A percentile compares a stretch with the other conserved stretches of the same genome.
Evolutionary conservation across 2,888 invertebrate genomes (phyloP).

Genomic region (Dorcus hopei): DNA sequence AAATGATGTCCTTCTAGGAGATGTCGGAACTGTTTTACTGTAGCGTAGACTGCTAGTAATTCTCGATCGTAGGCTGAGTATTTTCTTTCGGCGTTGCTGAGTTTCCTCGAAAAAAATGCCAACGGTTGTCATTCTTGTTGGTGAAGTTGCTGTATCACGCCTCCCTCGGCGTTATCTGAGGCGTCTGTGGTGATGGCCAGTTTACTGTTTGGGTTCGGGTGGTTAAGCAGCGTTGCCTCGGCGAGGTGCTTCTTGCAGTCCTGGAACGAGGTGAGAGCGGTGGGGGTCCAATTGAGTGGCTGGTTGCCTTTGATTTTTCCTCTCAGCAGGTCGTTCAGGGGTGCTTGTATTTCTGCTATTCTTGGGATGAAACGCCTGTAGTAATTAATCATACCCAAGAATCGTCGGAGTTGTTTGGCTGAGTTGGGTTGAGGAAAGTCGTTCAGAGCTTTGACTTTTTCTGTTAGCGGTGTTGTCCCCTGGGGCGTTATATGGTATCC

Average conservation of each 20-base stretch:
- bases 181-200: background rate
- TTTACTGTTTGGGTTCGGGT: constrained; percentile 5
- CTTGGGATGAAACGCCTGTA: constrained; percentile 39
- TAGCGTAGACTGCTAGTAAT: constrained; percentile 41
- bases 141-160: background rate
- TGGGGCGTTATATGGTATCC: too few species aligned
- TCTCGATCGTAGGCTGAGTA: constrained; percentile 46
- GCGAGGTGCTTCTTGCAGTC: constrained; percentile 14
- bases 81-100: constrained; percentile 24
- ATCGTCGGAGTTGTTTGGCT: constrained; percentile 30
- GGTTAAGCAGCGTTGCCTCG: constrained; percentile 17
- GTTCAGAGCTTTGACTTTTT: too few species aligned
- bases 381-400: constrained; percentile 41
- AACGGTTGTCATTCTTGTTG: constrained; percentile 1
- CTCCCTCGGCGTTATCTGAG: background rate
- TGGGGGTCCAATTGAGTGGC: too few species aligned
- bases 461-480: too few species aligned
- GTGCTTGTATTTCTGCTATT: constrained; percentile 38
- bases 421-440: too few species aligned
- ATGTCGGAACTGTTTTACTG: constrained; percentile 38
- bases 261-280: background rate
- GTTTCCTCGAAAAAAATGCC: constrained; percentile 5
- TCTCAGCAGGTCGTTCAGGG: constrained; percentile 32
- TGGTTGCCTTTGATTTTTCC: too few species aligned
- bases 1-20: constrained; percentile 40